Evolutionary conservation across 2,797 vertebrate species (phyloP).

Genomic region (Cyclura pinguis): DNA sequence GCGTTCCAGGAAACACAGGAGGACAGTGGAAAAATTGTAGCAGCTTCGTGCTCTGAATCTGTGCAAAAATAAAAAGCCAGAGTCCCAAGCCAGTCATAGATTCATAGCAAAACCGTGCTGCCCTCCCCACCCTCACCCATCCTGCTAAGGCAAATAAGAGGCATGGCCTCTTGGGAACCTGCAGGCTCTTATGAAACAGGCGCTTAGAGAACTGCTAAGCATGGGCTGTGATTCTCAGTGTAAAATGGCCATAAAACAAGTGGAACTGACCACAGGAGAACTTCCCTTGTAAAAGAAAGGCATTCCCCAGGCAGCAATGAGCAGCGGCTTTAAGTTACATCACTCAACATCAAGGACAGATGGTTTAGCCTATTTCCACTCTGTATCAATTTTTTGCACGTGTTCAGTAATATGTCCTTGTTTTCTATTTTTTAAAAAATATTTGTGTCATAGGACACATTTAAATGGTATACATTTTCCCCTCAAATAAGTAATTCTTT

Average conservation of each 20-base stretch:
- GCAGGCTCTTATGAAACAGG: constrained; percentile 30
- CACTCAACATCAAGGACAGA: not conserved
- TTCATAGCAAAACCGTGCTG: constrained; percentile 4
- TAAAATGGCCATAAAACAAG: not conserved
- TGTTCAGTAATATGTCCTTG: not conserved
- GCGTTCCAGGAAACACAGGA: constrained; percentile 10
- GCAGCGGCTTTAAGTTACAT: constrained; percentile 10
- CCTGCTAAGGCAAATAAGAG: constrained; percentile 32
- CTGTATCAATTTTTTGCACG: not conserved
- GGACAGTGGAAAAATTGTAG: constrained; percentile 36
- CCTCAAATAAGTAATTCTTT: not conserved
- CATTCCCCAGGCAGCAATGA: not conserved
- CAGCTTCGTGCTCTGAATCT: constrained; percentile 17
- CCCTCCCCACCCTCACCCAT: not conserved
- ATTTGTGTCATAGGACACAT: not conserved
- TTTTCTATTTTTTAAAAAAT: not conserved
- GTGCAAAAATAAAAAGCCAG: not conserved
- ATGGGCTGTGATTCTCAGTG: not conserved
- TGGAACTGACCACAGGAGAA: not conserved
- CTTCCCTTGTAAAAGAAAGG: not conserved
- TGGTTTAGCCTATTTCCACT: not conserved
- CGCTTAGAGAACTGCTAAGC: not conserved
- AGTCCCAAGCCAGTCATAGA: not conserved
- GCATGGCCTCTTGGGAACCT: constrained; percentile 13
- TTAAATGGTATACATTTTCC: not conserved